These are phyloP conservation scores for Sphyrna mokarran DNA, from an alignment of 2,113 vertebrate species.

Conservation along the genomic window DNA sequence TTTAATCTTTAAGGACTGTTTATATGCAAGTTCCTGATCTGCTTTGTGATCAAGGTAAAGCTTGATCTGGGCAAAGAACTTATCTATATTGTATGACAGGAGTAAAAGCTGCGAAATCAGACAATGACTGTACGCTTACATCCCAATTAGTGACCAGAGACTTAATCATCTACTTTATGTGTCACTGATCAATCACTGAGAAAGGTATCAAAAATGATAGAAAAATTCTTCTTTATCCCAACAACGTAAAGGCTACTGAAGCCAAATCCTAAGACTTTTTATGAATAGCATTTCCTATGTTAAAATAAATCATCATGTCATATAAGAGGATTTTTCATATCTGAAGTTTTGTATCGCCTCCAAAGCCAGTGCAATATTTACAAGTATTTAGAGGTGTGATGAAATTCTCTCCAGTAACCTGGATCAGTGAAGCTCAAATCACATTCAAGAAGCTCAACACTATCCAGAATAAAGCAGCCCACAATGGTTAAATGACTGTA, in stretches of 20 bases:
- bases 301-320: neutral
- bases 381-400: too few relatives aligned
- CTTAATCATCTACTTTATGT: neutral
- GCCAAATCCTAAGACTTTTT: neutral
- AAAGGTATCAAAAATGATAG: neutral
- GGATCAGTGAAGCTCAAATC: too few relatives aligned
- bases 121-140: neutral
- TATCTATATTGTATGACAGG: neutral
- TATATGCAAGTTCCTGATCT: neutral
- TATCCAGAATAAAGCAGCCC: too few relatives aligned
- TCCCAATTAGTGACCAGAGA: neutral
- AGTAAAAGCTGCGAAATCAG: neutral
- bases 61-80: neutral
- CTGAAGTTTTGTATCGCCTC: neutral
- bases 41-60: neutral
- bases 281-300: neutral
- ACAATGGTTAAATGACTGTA: neutral
- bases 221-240: neutral
- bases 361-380: too few relatives aligned
- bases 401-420: too few relatives aligned
- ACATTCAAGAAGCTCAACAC: too few relatives aligned
- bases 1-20: neutral
- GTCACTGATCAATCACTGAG: neutral
- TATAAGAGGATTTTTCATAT: neutral
- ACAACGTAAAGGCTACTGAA: neutral